phyloP scores from a whole-genome alignment of 1,140 invertebrate genomes.

The Homarus americanus region DNA sequence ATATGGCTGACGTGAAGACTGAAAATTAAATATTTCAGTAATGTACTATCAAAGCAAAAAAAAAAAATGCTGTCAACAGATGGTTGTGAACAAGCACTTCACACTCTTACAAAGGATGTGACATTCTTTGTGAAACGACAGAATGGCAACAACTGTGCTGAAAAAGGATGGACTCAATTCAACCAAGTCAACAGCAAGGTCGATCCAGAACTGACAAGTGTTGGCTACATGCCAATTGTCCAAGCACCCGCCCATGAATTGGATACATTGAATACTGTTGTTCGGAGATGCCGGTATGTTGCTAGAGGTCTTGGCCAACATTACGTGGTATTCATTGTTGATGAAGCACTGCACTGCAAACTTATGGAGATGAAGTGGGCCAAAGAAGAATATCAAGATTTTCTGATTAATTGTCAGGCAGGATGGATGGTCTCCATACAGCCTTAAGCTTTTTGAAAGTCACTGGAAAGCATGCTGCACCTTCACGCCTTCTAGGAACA shows the following conservation, averaged over 20 bases:
- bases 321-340: slow-evolving; percentile 26
- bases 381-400: slow-evolving; percentile 37
- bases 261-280: slow-evolving; percentile 34
- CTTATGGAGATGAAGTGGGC: slow-evolving; percentile 56
- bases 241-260: slow-evolving; percentile 16
- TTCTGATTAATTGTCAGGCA: slow-evolving; percentile 26
- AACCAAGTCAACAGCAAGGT: too few species aligned
- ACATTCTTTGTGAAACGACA: too few species aligned
- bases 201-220: slow-evolving; percentile 16
- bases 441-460: slow-evolving; percentile 9
- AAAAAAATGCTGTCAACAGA: too few species aligned
- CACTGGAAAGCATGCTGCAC: background rate
- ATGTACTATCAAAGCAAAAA: too few species aligned
- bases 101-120: too few species aligned
- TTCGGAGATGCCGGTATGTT: slow-evolving; percentile 40
- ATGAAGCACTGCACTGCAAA: slow-evolving; percentile 49
- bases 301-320: slow-evolving; percentile 34
- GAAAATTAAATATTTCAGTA: too few species aligned
- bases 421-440: slow-evolving; percentile 40
- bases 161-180: too few species aligned
- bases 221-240: slow-evolving; percentile 37
- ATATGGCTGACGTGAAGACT: too few species aligned
- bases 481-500: slow-evolving; percentile 9
- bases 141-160: too few species aligned
- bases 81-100: too few species aligned